Evolutionary conservation across 1,140 invertebrate genomes (phyloP).

Genomic region (Drosophila albomicans): DNA sequence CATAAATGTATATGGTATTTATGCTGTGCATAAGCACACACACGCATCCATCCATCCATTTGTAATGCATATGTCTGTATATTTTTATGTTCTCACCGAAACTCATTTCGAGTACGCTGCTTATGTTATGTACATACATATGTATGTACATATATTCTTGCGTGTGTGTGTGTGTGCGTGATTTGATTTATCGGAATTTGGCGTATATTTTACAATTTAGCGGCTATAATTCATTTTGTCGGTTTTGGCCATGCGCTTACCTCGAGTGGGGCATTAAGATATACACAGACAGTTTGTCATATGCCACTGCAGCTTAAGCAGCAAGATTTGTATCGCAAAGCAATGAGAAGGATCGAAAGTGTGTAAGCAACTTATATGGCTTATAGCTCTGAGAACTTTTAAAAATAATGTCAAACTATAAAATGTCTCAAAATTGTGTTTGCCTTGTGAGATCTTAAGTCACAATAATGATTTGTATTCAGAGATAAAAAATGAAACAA

Average conservation of each 20-base stretch:
- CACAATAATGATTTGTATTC: no score
- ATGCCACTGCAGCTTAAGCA: constrained; percentile 31
- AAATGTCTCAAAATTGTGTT: not conserved
- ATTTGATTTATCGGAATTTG: constrained; percentile 81
- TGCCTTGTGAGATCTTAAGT: no score
- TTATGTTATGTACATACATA: constrained; percentile 1
- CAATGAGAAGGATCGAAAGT: not conserved
- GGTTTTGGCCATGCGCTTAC: constrained; percentile 72
- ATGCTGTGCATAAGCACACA: constrained; percentile 48
- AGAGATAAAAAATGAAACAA: no score
- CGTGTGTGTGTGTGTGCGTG: constrained; percentile 19
- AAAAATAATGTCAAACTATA: not conserved
- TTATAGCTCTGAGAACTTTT: not conserved
- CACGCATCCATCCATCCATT: constrained; percentile 25
- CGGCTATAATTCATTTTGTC: constrained; percentile 83
- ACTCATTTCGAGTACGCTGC: constrained; percentile 67
- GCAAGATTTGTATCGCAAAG: constrained; percentile 22
- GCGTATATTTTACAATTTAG: constrained; percentile 83
- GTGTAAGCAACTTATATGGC: not conserved
- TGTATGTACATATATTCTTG: no score
- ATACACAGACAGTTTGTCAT: constrained; percentile 63
- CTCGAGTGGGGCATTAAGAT: constrained; percentile 68
- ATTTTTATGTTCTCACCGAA: constrained; percentile 70
- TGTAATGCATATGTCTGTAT: constrained; percentile 73
- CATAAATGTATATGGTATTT: constrained; percentile 67